Percentiles rank a stretch among this genome's conserved stretches.
These are phyloP conservation scores for Porites evermanni DNA, from an alignment of 92 coral and sea anemone genomes.

Conservation along the genomic window DNA sequence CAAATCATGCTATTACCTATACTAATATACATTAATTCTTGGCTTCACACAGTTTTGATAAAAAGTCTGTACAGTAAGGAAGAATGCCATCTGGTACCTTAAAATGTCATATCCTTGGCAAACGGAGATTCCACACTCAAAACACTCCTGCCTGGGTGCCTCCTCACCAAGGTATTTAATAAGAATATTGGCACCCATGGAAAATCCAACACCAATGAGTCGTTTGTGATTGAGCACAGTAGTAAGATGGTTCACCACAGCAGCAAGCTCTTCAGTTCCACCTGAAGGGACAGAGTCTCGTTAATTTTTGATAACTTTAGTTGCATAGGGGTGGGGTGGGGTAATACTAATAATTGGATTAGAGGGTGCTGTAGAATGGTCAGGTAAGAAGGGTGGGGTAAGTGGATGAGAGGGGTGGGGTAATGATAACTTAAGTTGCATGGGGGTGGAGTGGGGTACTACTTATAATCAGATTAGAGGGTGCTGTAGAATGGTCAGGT, in stretches of 20 bases:
- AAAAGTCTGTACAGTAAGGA: neutral
- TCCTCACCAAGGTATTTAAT: constrained; percentile 94
- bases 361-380: too few species aligned
- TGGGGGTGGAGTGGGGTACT: too few species aligned
- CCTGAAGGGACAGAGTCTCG: constrained; percentile 49
- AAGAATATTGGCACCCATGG: constrained; percentile 97
- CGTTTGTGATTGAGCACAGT: constrained; percentile 68
- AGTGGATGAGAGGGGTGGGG: too few species aligned
- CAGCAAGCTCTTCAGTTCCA: constrained; percentile 85
- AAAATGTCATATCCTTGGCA: constrained; percentile 96
- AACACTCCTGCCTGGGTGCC: constrained; percentile 77
- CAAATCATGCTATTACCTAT: too few species aligned
- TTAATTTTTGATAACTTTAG: neutral
- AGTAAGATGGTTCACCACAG: constrained; percentile 73
- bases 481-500: too few species aligned
- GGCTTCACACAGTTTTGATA: too few species aligned
- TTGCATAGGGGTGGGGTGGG: neutral
- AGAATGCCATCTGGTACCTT: constrained; percentile 53
- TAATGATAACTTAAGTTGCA: too few species aligned
- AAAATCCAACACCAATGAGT: constrained; percentile 93
- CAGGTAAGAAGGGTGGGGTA: too few species aligned
- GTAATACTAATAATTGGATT: too few species aligned
- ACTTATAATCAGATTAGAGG: too few species aligned
- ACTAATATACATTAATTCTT: too few species aligned
- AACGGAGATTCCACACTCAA: constrained; percentile 92